Evolutionary conservation across 2,797 vertebrate genomes (phyloP).

Genomic region (Smutsia temminckii): DNA sequence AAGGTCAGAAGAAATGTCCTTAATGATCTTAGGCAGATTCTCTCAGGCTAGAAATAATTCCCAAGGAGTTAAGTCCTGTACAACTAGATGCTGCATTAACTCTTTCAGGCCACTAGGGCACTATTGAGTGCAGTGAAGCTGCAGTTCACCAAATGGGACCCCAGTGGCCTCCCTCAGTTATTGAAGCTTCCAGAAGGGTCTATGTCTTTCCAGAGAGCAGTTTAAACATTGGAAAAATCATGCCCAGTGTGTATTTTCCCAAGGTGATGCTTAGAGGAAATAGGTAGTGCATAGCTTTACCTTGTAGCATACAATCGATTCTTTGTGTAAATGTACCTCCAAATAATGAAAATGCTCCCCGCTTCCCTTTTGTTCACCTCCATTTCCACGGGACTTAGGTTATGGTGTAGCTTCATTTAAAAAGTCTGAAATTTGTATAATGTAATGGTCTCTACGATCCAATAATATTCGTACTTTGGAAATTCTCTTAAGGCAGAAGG

Average conservation of each 20-base stretch:
- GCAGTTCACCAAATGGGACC: slow-evolving; percentile 63
- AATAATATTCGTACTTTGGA: not conserved
- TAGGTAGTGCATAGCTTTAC: not conserved
- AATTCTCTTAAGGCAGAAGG: not conserved
- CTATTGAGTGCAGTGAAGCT: slow-evolving; percentile 52
- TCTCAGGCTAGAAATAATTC: slow-evolving; percentile 35
- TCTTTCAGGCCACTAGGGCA: slow-evolving; percentile 53
- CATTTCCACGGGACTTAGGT: not conserved
- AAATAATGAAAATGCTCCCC: not conserved
- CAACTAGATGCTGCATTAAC: slow-evolving; percentile 52
- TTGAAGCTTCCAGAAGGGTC: slow-evolving; percentile 59
- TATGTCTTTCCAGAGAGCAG: slow-evolving; percentile 56
- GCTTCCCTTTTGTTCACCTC: not conserved
- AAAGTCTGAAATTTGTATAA: not conserved
- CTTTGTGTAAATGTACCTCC: not conserved
- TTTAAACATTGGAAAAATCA: slow-evolving; percentile 55
- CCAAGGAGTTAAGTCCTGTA: not conserved
- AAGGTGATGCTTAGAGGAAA: slow-evolving; percentile 32
- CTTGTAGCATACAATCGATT: not conserved
- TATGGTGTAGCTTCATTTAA: not conserved
- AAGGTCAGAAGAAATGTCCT: slow-evolving; percentile 32
- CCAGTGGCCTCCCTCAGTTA: slow-evolving; percentile 47
- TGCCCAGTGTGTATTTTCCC: slow-evolving; percentile 30
- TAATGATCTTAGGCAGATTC: slow-evolving; percentile 7
- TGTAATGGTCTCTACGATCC: not conserved